These are phyloP conservation scores for Drosophila rufa DNA, from an alignment of 1,140 invertebrate species.

Conservation along the genomic window DNA sequence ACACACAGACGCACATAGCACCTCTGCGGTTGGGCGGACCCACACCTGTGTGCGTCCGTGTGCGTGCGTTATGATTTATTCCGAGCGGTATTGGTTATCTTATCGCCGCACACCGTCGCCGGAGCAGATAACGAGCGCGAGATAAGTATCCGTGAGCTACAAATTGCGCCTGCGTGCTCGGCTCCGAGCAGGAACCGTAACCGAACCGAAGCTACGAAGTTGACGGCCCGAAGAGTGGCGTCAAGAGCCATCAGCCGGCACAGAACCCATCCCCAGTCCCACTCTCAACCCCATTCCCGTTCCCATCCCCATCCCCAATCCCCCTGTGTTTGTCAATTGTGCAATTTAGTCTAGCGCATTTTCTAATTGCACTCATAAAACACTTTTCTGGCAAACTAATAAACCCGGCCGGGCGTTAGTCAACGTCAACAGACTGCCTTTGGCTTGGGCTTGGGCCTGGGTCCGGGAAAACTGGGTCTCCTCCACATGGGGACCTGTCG, in stretches of 20 bases:
- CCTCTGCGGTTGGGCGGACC: conserved; percentile 62
- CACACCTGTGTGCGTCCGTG: conserved; percentile 54
- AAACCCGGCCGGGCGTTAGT: conserved; percentile 62
- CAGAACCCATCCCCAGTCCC: conserved; percentile 8
- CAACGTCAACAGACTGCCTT: conserved; percentile 48
- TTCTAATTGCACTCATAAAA: conserved; percentile 81
- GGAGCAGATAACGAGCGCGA: conserved; percentile 49
- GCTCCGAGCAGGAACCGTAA: background rate
- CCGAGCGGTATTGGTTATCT: conserved; percentile 74
- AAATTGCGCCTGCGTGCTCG: conserved; percentile 82
- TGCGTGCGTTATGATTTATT: conserved; percentile 84
- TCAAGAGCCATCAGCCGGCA: conserved; percentile 34
- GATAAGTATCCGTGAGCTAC: conserved; percentile 81
- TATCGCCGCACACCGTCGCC: conserved; percentile 52
- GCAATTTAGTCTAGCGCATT: conserved; percentile 77
- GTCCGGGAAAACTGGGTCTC: conserved; percentile 23
- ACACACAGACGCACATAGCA: conserved; percentile 61
- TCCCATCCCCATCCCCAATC: background rate
- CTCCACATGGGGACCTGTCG: conserved; percentile 31
- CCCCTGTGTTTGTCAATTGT: conserved; percentile 73
- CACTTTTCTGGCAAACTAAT: conserved; percentile 81
- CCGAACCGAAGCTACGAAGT: background rate
- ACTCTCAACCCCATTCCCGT: background rate
- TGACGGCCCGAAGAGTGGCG: conserved; percentile 28
- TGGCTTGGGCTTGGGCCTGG: conserved; percentile 14